A percentile compares a stretch with the other conserved stretches of the same genome.
Conservation (phyloP, 2,888 invertebrate genomes). For the Agriopis leucophaearia region DNA sequence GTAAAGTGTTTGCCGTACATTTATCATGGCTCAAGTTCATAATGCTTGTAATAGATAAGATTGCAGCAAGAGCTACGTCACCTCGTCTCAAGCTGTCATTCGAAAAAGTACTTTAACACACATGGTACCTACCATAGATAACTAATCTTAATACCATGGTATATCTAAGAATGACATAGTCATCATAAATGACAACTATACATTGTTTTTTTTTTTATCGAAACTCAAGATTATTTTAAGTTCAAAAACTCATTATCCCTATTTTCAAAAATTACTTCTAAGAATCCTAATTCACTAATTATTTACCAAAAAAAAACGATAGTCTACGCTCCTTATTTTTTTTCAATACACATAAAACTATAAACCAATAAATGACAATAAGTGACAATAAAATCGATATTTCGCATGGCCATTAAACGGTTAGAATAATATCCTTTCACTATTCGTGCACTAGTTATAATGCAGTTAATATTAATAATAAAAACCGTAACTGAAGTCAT, state of each 20-base stretch:
- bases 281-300: too few relatives aligned
- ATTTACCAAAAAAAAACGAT: too few relatives aligned
- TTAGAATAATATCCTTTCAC: conserved; percentile 32
- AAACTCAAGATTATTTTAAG: too few relatives aligned
- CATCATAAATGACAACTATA: too few relatives aligned
- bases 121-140: too few relatives aligned
- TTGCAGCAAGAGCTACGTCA: conserved; percentile 9
- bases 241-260: too few relatives aligned
- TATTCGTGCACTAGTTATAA: conserved; percentile 22
- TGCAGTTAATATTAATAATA: conserved; percentile 29
- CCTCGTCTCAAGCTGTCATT: conserved; percentile 2
- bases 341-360: background rate
- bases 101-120: background rate
- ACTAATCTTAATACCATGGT: too few relatives aligned
- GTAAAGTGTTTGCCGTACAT: conserved; percentile 14
- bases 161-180: too few relatives aligned
- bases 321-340: background rate
- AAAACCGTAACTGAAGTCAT: conserved; percentile 27
- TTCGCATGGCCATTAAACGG: conserved; percentile 10
- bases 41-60: conserved; percentile 18
- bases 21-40: conserved; percentile 11
- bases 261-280: too few relatives aligned
- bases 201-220: too few relatives aligned
- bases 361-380: background rate
- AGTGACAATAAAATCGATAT: conserved; percentile 9